Evolutionary conservation across 2,113 vertebrate genomes (phyloP).

Genomic region (Oreotrochilus melanogaster): DNA sequence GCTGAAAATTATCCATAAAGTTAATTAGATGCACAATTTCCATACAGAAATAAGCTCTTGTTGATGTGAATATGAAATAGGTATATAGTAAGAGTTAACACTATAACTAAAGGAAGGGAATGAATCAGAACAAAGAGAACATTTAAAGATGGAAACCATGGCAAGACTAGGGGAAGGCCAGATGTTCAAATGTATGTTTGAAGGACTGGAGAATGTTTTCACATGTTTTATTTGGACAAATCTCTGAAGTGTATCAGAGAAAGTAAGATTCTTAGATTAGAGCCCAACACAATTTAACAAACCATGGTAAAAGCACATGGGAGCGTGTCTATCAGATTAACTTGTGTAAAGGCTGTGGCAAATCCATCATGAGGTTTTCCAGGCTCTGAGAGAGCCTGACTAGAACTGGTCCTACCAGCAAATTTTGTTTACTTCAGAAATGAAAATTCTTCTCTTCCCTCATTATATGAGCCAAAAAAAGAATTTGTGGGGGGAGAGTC

Average conservation of each 20-base stretch:
- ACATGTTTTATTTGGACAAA: not conserved
- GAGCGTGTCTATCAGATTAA: slow-evolving; percentile 19
- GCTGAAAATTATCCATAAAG: slow-evolving; percentile 18
- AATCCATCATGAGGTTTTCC: slow-evolving; percentile 48
- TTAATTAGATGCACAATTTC: not conserved
- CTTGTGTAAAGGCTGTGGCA: slow-evolving; percentile 25
- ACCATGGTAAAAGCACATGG: slow-evolving; percentile 13
- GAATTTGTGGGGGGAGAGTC: rapidly evolving
- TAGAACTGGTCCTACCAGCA: not conserved
- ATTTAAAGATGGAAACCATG: not conserved
- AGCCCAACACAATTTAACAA: slow-evolving; percentile 18
- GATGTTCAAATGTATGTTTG: not conserved
- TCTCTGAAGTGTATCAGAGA: not conserved
- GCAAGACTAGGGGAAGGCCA: not conserved
- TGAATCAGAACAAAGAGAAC: not conserved
- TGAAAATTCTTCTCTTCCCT: not conserved
- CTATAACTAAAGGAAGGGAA: not conserved
- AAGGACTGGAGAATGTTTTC: not conserved
- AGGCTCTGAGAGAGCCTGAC: not conserved
- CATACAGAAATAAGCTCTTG: slow-evolving; percentile 16
- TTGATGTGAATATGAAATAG: not conserved
- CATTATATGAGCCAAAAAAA: not conserved
- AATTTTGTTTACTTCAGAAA: slow-evolving; percentile 32
- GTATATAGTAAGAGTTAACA: not conserved
- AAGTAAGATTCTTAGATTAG: not conserved